Evolutionary conservation across 2,113 vertebrate genomes (phyloP), one percentile per base, ranked within the genome.

Genomic region (Amblyornis subalaris): DNA sequence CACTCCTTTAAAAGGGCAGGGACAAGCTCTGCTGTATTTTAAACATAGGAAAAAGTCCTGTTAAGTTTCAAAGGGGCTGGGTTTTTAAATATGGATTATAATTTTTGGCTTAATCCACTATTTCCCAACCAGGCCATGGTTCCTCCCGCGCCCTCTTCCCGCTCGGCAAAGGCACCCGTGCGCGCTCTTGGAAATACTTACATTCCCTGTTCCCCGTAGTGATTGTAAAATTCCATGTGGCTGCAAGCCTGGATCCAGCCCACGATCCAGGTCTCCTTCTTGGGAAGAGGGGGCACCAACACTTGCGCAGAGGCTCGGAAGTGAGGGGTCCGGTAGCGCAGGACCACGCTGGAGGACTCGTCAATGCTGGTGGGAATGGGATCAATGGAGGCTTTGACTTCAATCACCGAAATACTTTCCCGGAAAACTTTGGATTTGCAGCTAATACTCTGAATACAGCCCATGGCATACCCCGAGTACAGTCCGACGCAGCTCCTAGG

Each of bases 171-270:
- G 2, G 11, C 55, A 35, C 60, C 40, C 57, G 4, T 61, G 6
- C 58, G 16, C 24, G 18, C 81, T 22, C n/a, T 20, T 14, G 24
- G 45, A 31, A 11, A 44, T 97, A 99, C 99, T 99, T 95, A 99
- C 99, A 99, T 99, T 95, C 99, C 99, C 96, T 98, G 99, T 25
- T 98, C 98, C 70, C 99, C 99, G 6, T 99, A 99, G 62, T 98
- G 98, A 93, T 99, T 99, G 98, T 99, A 99, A 95, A 99, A 99
- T 97, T 99, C 99, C 99, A 99, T 99, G 97, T 99, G 99, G 97
- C 99, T 99, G 94, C 99, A 99, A 0, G 99, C 99, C 97, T 99
- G 99, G 61, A 99, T 99, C 99, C 99, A 99, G 82, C 99, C 99
- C 53, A 99, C 98, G 15, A 98, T 98, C 99, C 99, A 99, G 26